Base-by-base conservation (phyloP, 2,888 invertebrate genomes). In the Cosmia trapezina region DNA sequence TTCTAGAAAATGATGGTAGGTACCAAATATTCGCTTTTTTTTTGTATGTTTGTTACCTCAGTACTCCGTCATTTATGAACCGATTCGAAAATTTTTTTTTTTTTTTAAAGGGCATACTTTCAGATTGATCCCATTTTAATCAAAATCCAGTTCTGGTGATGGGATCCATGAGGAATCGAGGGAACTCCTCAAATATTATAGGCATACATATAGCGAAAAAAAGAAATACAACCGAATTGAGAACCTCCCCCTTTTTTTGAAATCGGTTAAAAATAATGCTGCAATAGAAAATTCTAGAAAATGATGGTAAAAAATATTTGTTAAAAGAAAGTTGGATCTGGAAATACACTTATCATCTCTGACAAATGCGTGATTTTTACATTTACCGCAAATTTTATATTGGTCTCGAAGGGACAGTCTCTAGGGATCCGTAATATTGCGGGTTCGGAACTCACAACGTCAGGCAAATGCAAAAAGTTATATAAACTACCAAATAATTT, bases 401-500 rank as follows among this genome's bases (percentile, higher is more conserved):
- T 59, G 51, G 45, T 59, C 45, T 69, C 51, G 11, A 73, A 68
- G 37, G 70, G 61, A n/a, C 14, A 5, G 37, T 28, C 78, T 19
- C 41, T 19, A 1, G 22, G 53, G 78, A 37, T 51, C 17, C 6
- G 22, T 28, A 57, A 62, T 47, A 57, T 41, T 62, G 3, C 43
- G 54, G 47, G 8, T 70, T 57, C 37, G 3, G 4, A 57, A 62
- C 47, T 47, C 53, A 19, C 9, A 53, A 41, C 51, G 43, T 56
- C 43, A 28, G 57, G n/a, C 22, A 71, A 41, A 33, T 68, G 19
- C 49, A 41, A 51, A 69, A 61, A 76, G 61, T 76, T 76, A 51
- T 70, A 61, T 37, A 51, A 56, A 78, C 41, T 51, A 28, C 43
- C 28, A 57, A 62, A 78, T 71, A 61, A 78, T 62, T 47, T 47